phyloP scores from a whole-genome alignment of 2,888 invertebrate species.

The Acronicta aceris region DNA sequence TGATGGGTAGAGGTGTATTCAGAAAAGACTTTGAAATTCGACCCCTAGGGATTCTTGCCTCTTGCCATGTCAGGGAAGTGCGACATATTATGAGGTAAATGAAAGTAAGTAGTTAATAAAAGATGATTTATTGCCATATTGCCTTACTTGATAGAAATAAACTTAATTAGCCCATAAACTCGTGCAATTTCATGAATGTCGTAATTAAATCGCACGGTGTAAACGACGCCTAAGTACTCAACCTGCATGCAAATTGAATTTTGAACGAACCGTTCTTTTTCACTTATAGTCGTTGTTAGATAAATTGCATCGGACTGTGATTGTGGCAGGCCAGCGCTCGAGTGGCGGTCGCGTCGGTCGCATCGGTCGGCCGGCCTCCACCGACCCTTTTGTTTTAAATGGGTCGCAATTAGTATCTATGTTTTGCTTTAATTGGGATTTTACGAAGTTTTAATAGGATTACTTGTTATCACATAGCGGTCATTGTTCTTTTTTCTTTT shows the following conservation, averaged over 20 bases:
- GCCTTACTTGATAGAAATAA: too few species aligned
- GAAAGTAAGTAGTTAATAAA: too few species aligned
- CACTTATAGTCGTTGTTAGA: slow-evolving; percentile 54
- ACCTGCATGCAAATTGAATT: slow-evolving; percentile 69
- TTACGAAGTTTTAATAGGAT: slow-evolving; percentile 11
- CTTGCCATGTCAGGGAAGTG: too few species aligned
- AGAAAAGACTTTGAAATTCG: too few species aligned
- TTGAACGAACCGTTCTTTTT: slow-evolving; percentile 62
- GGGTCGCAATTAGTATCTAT: slow-evolving; percentile 5
- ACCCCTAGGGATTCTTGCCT: too few species aligned
- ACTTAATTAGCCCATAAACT: too few species aligned
- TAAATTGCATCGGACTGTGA: slow-evolving; percentile 61
- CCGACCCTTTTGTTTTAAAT: slow-evolving; percentile 35
- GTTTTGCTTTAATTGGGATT: slow-evolving; percentile 11
- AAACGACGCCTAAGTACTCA: slow-evolving; percentile 15
- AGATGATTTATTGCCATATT: too few species aligned
- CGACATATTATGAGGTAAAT: too few species aligned
- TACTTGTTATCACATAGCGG: neutral
- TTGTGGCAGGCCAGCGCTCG: slow-evolving; percentile 43
- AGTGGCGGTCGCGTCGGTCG: slow-evolving; percentile 32
- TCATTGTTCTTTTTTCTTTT: neutral
- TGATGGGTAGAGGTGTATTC: too few species aligned
- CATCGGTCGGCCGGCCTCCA: slow-evolving; percentile 10
- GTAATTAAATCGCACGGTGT: slow-evolving; percentile 4
- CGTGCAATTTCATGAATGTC: neutral